Evolutionary conservation across 1,140 invertebrate species (phyloP).

Genomic region (Pseudomyrmex flavicornis): DNA sequence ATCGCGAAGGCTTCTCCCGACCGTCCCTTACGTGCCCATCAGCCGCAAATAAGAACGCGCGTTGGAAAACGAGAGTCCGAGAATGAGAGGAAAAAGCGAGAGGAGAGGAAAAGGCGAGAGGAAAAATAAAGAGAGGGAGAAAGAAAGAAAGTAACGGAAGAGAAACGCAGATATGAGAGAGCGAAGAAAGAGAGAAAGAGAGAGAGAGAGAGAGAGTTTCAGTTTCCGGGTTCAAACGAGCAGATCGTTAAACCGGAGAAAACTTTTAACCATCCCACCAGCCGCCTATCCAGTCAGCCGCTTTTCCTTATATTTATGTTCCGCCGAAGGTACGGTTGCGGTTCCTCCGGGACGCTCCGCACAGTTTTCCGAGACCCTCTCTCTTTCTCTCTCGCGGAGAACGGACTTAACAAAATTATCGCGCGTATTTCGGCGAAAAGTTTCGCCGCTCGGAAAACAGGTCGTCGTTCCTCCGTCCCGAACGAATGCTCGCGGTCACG

Average conservation of each 20-base stretch:
- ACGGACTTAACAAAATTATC: constrained; percentile 56
- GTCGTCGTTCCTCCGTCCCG: background rate
- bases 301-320: constrained; percentile 62
- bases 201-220: background rate
- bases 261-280: constrained; percentile 68
- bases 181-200: background rate
- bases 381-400: background rate
- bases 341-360: constrained; percentile 38
- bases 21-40: constrained; percentile 38
- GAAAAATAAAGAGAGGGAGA: constrained; percentile 6
- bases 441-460: constrained; percentile 31
- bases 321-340: constrained; percentile 22
- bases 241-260: constrained; percentile 67
- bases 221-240: constrained; percentile 51
- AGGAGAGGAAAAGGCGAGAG: constrained; percentile 10
- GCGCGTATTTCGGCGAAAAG: constrained; percentile 47
- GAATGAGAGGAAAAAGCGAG: constrained; percentile 37
- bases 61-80: constrained; percentile 24
- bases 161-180: too few relatives aligned
- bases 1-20: constrained; percentile 40
- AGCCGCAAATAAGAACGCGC: constrained; percentile 41
- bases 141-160: too few relatives aligned
- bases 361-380: background rate
- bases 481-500: background rate
- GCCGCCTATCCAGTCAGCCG: constrained; percentile 36